Evolutionary conservation across 1,140 invertebrate species (phyloP), one percentile per base, ranked within the genome.

Genomic region (Drosophila yakuba): DNA sequence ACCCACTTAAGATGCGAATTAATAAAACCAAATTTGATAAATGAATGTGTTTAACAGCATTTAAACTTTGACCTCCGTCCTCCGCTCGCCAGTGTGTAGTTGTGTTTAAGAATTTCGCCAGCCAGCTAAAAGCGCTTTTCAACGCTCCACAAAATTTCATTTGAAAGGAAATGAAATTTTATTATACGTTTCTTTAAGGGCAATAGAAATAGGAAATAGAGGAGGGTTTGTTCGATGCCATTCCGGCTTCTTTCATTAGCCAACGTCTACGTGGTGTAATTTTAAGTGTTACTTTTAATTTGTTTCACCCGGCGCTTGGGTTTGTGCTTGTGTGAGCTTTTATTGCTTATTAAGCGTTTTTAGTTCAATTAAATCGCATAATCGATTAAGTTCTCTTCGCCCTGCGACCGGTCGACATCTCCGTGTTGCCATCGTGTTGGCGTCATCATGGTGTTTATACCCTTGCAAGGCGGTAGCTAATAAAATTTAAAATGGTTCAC

Each of bases 261-360:
- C 83, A 73, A 50, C 64, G 64, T 48, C 64, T 79, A 86, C 83
- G 83, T 86, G 83, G 75, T 83, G 79, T 88, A 86, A 83, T 88
- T 88, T 86, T 88, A 83, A 89, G 83, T 86, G 83, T 88, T 89
- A 83, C 75, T 86, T 88, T 86, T 88, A 88, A 86, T 86, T 86
- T 83, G 71, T 88, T 80, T 79, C 74, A 55, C 71, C 39, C 55
- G 25, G 38, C n/a, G 28, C 41, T 28, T 52, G n/a, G 63, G 38
- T 81, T 59, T 78, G 56, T 71, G 57, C 52, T 56, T 71, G 52
- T 86, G 69, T 82, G 56, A 51, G 60, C 71, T 86, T 86, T 86
- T 86, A 89, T 88, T 89, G 84, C 83, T 86, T 86, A 86, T 86
- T 86, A 86, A 86, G 83, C 83, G 84, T 89, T 86, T 86, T 86